Evolutionary conservation across 2,888 invertebrate species (phyloP).

Genomic region (Spodoptera littoralis): DNA sequence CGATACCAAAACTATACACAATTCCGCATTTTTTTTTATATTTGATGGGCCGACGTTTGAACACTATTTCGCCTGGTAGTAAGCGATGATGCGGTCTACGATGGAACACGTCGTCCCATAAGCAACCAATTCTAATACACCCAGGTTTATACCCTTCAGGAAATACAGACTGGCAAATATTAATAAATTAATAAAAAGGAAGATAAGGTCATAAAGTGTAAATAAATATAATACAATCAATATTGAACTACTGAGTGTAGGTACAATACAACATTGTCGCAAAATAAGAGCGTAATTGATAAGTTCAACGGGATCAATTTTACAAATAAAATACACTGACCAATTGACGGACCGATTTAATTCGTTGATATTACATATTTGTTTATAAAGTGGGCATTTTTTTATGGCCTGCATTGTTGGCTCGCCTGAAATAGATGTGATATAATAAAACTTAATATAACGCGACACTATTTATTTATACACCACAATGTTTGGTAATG

Average conservation of each 20-base stretch:
- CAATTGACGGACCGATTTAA: constrained; percentile 41
- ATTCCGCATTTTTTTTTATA: too few species aligned
- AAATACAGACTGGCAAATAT: too few species aligned
- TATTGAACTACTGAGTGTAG: constrained; percentile 3
- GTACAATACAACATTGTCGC: constrained; percentile 28
- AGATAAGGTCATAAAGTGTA: constrained; percentile 14
- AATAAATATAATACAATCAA: constrained; percentile 26
- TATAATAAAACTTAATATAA: too few species aligned
- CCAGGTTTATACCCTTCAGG: too few species aligned
- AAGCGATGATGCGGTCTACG: too few species aligned
- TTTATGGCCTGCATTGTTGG: constrained; percentile 34
- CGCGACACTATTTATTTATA: too few species aligned
- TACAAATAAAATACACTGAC: constrained; percentile 41
- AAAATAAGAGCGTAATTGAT: constrained; percentile 46
- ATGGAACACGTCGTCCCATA: too few species aligned
- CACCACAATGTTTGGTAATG: too few species aligned
- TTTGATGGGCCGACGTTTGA: too few species aligned
- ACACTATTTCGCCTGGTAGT: too few species aligned
- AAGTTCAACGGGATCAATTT: constrained; percentile 51
- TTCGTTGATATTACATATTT: constrained; percentile 32
- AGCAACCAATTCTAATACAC: too few species aligned
- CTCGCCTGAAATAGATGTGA: constrained; percentile 7
- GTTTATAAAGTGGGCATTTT: constrained; percentile 35
- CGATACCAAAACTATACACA: not conserved
- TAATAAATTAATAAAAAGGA: too few species aligned